Evolutionary conservation across 2,888 invertebrate species (phyloP), one percentile per base, ranked within the genome.

Genomic region (Gisinianus flammeolus): DNA sequence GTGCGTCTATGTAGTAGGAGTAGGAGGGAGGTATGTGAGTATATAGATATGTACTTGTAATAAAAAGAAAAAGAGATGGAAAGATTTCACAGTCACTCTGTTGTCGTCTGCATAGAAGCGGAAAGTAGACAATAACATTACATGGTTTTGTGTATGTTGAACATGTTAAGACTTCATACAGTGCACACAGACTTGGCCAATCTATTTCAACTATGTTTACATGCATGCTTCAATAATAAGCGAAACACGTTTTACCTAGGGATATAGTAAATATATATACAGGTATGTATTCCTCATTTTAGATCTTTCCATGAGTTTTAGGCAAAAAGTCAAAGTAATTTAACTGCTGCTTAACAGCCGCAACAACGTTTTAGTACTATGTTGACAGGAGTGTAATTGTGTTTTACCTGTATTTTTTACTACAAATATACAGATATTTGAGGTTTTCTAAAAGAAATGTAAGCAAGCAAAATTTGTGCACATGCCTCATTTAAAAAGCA

Each of bases 41-140:
- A 44, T 44, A 16, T 44, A 44, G 10, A 44, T 44, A 44, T n/a
- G n/a, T n/a, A n/a, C n/a, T n/a, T n/a, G n/a, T n/a, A n/a, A n/a
- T n/a, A n/a, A n/a, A n/a, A n/a, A n/a, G n/a, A 52, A 10, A 12
- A 19, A 52, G 54, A 70, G 70, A 54, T 54, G 54, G 26, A 70
- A 66, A 52, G 54, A 70, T 70, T 70, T 70, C 70, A 70, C 70
- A 70, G 52, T 12, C 70, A 10, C 16, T 24, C 28, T 70, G 54
- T 35, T 70, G 70, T 54, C 30, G 44, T 70, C 70, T 70, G 44
- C 70, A 70, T 54, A 26, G 70, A 70, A 70, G 70, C 70, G 70
- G 70, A 70, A 70, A 70, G 54, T 70, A 70, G 22, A 62, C 62
- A 62, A 54, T 62, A 62, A 56, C 19, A 22, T 56, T 56, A 22